Percentiles rank a stretch among this genome's conserved stretches.
These are phyloP conservation scores for Selenia dentaria DNA, from an alignment of 2,888 invertebrate species.

Conservation along the genomic window DNA sequence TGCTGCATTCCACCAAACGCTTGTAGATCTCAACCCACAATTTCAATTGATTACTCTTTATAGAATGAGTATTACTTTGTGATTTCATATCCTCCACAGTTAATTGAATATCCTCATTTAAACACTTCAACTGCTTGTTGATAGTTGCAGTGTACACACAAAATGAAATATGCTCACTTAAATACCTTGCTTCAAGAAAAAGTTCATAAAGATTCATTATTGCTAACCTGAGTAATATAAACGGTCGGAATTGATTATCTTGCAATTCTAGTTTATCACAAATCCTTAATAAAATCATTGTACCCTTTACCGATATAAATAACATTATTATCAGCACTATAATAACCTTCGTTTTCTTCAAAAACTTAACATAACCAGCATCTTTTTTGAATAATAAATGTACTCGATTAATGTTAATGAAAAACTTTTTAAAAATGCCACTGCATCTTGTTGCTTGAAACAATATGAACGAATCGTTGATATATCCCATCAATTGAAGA, in stretches of 20 bases:
- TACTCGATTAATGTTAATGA: not conserved
- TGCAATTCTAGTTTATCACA: too few species aligned
- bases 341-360: not conserved
- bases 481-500: not conserved
- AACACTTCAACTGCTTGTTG: constrained; percentile 1
- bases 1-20: not conserved
- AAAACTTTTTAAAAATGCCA: not conserved
- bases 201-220: not conserved
- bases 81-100: not conserved
- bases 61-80: too few species aligned
- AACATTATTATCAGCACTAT: not conserved
- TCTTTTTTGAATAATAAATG: not conserved
- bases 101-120: not conserved
- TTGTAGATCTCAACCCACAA: not conserved
- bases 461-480: not conserved
- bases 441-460: not conserved
- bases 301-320: not conserved
- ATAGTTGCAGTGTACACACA: not conserved
- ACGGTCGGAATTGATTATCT: not conserved
- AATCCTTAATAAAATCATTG: not conserved
- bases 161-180: not conserved
- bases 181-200: constrained; percentile 1
- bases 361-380: not conserved
- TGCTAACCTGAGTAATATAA: not conserved
- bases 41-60: not conserved